phyloP scores from a whole-genome alignment of 2,797 vertebrate species.

The Myotis findleyi region DNA sequence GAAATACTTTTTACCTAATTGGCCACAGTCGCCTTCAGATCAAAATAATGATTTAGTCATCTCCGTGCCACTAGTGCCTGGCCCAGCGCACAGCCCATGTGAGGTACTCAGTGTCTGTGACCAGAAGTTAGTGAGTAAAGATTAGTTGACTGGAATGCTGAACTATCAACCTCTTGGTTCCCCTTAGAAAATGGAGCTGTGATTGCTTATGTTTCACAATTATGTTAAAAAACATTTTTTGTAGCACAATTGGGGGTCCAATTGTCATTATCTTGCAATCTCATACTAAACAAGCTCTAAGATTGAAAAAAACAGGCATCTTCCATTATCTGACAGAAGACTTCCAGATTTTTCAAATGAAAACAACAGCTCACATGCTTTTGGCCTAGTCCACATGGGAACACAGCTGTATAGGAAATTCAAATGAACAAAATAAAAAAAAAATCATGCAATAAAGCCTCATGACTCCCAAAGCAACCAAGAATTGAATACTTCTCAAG shows the following conservation, averaged over 20 bases:
- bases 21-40: not conserved
- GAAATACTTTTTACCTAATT: not conserved
- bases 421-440: slow-evolving; percentile 61
- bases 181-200: slow-evolving; percentile 56
- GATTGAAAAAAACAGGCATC: slow-evolving; percentile 39
- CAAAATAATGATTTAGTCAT: not conserved
- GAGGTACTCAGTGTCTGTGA: not conserved
- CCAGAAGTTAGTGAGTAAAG: slow-evolving; percentile 37
- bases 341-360: slow-evolving; percentile 59
- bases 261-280: slow-evolving; percentile 56
- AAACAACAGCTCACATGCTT: slow-evolving; percentile 55
- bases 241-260: not conserved
- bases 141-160: not conserved
- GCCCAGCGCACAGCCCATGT: not conserved
- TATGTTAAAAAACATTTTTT: slow-evolving; percentile 43
- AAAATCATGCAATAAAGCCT: slow-evolving; percentile 53
- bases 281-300: slow-evolving; percentile 27
- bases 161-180: slow-evolving; percentile 21
- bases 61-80: not conserved
- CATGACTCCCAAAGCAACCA: slow-evolving; percentile 60
- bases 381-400: slow-evolving; percentile 62
- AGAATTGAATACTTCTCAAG: slow-evolving; percentile 65
- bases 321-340: slow-evolving; percentile 57
- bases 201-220: slow-evolving; percentile 36
- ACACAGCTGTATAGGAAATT: slow-evolving; percentile 75